Evolutionary conservation across 2,888 invertebrate genomes (phyloP), one percentile per base, ranked within the genome.

Genomic region (Athalia circularis): DNA sequence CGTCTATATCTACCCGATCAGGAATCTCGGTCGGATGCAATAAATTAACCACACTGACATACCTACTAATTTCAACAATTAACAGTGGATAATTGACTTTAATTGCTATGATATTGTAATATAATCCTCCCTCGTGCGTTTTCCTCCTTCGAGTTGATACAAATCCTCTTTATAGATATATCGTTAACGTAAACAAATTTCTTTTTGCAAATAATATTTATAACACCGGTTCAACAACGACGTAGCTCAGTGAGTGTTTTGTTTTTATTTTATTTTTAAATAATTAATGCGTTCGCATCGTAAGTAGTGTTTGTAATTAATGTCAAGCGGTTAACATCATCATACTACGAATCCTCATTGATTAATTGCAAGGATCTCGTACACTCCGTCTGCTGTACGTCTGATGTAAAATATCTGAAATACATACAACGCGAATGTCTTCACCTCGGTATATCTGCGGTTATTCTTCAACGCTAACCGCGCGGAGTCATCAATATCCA

Each of bases 51-150:
- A 72, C 13, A 72, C 68, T 68, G 29, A 29, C 54, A 47, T 5
- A 43, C 68, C 57, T 29, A 47, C 72, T 72, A 72, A 72, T 72
- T 72, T 72, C 59, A 59, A 72, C 72, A 72, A 72, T 72, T 72
- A 72, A 72, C 52, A 59, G 57, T 9, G 4, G 59, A 45, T 72
- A 52, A 72, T 72, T 72, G 72, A 72, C n/a, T 59, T 13, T 9
- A 13, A 72, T 29, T 57, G 45, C 45, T 45, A 59, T 47, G 47
- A 47, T 8, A 59, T 59, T 59, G 29, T 59, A 59, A 8, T 45
- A 59, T 72, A 59, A 9, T 59, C 7, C 45, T 72, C 59, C 1
- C 29, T 29, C 29, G 29, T 29, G 29, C 29, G 2, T 29, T 29
- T 29, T 2, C 29, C 29, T 29, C 29, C 29, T 29, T 2, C 29